These are phyloP conservation scores for Simalia tracyae DNA, from an alignment of 2,797 vertebrate species.

Conservation along the genomic window DNA sequence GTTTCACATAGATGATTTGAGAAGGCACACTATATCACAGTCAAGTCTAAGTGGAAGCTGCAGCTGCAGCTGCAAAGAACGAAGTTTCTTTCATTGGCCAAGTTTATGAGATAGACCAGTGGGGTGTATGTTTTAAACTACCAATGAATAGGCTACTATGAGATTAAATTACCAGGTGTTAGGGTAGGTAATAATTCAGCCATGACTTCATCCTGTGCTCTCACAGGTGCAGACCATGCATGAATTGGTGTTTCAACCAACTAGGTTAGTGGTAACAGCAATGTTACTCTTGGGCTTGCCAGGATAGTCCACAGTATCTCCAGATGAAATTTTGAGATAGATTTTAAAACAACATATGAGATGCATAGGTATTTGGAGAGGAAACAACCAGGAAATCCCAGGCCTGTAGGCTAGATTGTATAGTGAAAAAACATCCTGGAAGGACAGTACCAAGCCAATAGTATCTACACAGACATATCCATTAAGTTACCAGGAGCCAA, in stretches of 20 bases:
- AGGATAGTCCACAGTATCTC: background rate
- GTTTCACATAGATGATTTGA: slow-evolving; percentile 36
- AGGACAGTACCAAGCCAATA: background rate
- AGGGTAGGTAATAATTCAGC: background rate
- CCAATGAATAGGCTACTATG: background rate
- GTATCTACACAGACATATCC: background rate
- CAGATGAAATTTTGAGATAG: background rate
- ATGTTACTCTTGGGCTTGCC: background rate
- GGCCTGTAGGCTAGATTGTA: background rate
- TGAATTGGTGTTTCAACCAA: background rate
- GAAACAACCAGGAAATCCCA: background rate
- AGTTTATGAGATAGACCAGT: background rate
- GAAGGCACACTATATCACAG: background rate
- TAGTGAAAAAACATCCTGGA: background rate
- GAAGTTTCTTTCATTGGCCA: background rate
- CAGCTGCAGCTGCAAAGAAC: background rate
- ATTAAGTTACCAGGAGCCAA: background rate
- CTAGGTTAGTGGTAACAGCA: background rate
- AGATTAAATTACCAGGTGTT: background rate
- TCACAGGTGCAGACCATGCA: background rate
- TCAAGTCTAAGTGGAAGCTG: background rate
- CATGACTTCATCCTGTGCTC: background rate
- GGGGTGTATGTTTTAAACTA: background rate
- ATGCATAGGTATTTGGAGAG: background rate
- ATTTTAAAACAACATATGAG: background rate